Base-by-base conservation (phyloP, 2,888 invertebrate species). In the Pachydiplax longipennis region DNA sequence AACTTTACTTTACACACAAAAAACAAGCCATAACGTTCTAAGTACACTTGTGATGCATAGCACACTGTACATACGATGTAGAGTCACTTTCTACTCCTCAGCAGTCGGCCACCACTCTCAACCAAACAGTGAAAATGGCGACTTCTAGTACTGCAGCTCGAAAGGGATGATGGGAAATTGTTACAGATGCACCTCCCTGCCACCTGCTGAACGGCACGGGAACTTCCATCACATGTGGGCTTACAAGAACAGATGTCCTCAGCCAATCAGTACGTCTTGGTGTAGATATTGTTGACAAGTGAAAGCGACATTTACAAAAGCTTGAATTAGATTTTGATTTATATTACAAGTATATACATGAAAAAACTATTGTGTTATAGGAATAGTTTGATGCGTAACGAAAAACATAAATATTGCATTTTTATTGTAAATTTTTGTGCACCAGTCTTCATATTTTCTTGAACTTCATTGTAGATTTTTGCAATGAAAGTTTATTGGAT, bases 81-180 rank as follows among this genome's bases (percentile, higher is more conserved):
- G 73, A 73, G 87, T 87, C 87, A 87, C 87, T 87, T 61, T 61
- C 87, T 37, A 37, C 87, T 37, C 87, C 87, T 22, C 61, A 35
- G 87, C 87, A 53, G 87, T 87, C 87, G 53, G 87, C 87, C 81
- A 90, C 90, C 91, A 91, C 91, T 91, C 90, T 90, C 91, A 87
- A 91, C 90, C 91, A 90, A 90, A 91, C 91, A 91, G 91, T 80
- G 91, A 92, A 92, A 91, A 92, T 92, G 92, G 92, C 92, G 91
- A 91, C 90, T 91, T 90, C 91, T 61, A 58, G 90, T 90, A 81
- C 91, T 87, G 87, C 87, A 87, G 58, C 87, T 87, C 87, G 37
- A 61, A 37, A 87, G 61, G 87, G 87, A 87, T 87, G 58, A 87
- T 65, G 87, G 87, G 87, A 87, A 87, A 87, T 87, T 65, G 73